Evolutionary conservation across 2,113 vertebrate genomes (phyloP).

Genomic region (Mastomys natalensis): DNA sequence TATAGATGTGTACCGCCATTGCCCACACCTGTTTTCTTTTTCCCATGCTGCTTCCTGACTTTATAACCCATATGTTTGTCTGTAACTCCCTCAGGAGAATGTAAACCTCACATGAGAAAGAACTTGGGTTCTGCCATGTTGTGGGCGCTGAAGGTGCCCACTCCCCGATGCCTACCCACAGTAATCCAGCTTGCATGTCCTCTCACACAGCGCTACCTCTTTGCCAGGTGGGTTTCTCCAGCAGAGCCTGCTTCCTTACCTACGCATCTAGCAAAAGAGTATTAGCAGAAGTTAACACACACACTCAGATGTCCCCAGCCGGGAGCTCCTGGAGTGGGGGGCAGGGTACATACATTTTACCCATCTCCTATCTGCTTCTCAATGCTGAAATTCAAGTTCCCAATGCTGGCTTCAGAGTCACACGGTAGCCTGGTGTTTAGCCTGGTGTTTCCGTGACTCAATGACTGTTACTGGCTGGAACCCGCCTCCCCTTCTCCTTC

Average conservation of each 20-base stretch:
- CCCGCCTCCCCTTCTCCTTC: neutral
- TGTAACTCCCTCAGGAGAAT: neutral
- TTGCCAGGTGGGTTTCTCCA: neutral
- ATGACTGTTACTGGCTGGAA: neutral
- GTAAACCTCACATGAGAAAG: neutral
- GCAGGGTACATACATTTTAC: no score
- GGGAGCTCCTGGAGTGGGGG: neutral
- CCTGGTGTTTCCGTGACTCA: neutral
- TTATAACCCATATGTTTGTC: rapidly evolving
- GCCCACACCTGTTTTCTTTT: neutral
- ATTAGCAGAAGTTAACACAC: constrained; percentile 15
- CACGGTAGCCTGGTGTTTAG: neutral
- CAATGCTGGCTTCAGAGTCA: neutral
- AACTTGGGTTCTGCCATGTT: rapidly evolving
- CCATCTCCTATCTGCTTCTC: neutral
- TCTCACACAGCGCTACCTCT: neutral
- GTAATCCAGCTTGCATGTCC: neutral
- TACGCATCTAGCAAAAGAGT: neutral
- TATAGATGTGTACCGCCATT: no score
- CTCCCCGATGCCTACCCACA: neutral
- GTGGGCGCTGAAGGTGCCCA: neutral
- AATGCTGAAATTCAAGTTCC: neutral
- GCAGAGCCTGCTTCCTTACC: neutral
- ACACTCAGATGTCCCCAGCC: neutral
- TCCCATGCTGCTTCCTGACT: neutral